Conservation (phyloP, 1,140 invertebrate species). For the Dysdera silvatica region DNA sequence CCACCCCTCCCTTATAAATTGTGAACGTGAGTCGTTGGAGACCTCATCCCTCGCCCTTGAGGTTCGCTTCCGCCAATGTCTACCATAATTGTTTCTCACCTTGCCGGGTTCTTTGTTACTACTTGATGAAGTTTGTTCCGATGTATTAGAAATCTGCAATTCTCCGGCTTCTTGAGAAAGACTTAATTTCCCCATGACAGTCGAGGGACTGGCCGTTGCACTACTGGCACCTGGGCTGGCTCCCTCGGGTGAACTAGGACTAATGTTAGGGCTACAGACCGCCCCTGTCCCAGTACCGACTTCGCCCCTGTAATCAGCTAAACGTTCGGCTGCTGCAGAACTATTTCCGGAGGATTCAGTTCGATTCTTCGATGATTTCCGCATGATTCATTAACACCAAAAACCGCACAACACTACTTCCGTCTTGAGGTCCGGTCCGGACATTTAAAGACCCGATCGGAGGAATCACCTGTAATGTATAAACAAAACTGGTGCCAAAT, state of each 20-base stretch:
- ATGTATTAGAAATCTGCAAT: not conserved
- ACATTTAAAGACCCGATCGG: no score
- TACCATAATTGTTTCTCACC: not conserved
- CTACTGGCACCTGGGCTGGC: not conserved
- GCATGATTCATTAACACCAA: constrained; percentile 11
- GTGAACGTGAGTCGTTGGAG: not conserved
- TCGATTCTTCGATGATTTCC: constrained; percentile 18
- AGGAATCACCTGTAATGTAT: no score
- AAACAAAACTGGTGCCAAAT: no score
- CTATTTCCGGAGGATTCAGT: constrained; percentile 10
- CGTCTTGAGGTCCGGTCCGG: no score
- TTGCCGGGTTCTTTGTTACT: constrained; percentile 5
- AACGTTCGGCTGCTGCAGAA: constrained; percentile 14
- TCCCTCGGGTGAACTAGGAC: constrained; percentile 17
- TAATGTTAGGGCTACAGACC: constrained; percentile 21
- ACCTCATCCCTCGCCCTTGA: not conserved
- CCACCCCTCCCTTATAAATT: not conserved
- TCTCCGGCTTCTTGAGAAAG: constrained; percentile 5
- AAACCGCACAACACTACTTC: no score
- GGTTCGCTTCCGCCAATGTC: not conserved
- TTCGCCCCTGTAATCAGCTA: constrained; percentile 19
- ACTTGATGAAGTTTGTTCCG: not conserved
- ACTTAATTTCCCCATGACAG: constrained; percentile 9
- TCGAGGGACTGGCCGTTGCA: not conserved
- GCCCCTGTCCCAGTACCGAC: constrained; percentile 6